Base-by-base conservation (phyloP, 1,140 invertebrate genomes). In the Kradibia gibbosae region DNA sequence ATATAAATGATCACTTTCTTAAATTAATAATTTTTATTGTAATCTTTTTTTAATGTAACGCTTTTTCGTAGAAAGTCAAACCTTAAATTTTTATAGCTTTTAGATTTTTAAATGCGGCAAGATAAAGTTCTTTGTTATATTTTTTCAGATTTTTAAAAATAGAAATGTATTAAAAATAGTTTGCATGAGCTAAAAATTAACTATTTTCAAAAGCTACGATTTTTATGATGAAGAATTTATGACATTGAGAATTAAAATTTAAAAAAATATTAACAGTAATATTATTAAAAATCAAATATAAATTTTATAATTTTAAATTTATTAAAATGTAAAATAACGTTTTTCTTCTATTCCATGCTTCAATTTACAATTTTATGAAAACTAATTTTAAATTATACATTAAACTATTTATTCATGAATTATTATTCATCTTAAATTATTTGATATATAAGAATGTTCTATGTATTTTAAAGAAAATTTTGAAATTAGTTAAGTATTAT, bases 131-230 rank as follows among this genome's bases (percentile, higher is more conserved):
- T 36, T 34, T 67, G 13, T 67, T 39, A n/a, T 20, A 4, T 67
- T 67, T 67, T 15, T 39, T 20, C 10, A 67, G 11, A 39, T n/a
- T 10, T 67, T 67, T 39, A 67, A 65, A 67, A 39, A 67, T 67
- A 39, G 62, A 39, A 20, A 39, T 67, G 39, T 1, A 39, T 39
- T 67, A 67, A 8, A 67, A 67, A 67, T 67, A 67, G 34, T n/a
- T 67, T 67, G 34, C 62, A 67, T 67, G 34, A 67, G 39, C 62
- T 67, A 67, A 36, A 67, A 67, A 39, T 67, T 67, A 67, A 39
- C 2, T 36, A 67, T 39, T 22, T 67, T 39, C 25, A 67, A 39
- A 39, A 20, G 34, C 20, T 67, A 39, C 36, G 0, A 67, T 39
- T 39, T 65, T 36, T 0, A 67, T n/a, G 20, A 22, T 39, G 10